Evolutionary conservation across 2,888 invertebrate species (phyloP).

Genomic region (Alentia gelatinosa): DNA sequence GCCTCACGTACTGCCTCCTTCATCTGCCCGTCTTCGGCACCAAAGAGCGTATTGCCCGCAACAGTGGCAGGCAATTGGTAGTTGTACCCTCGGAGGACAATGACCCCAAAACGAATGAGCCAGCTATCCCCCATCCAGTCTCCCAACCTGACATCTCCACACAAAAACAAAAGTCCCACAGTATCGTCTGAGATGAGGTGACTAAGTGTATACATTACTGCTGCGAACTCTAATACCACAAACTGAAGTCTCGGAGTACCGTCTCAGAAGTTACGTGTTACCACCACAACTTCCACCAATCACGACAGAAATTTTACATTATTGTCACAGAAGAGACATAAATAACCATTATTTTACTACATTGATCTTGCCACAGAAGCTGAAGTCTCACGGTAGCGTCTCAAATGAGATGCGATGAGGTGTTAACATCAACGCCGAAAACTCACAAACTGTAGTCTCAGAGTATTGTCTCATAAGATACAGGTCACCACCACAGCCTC

Average conservation of each 20-base stretch:
- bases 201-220: neutral
- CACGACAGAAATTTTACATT: neutral
- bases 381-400: too few relatives aligned
- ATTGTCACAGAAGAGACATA: too few relatives aligned
- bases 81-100: neutral
- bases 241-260: neutral
- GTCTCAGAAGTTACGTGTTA: neutral
- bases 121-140: neutral
- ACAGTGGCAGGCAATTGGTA: neutral
- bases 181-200: neutral
- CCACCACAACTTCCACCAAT: neutral
- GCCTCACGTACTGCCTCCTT: conserved; percentile 86
- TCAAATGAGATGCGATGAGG: too few relatives aligned
- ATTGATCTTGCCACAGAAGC: neutral
- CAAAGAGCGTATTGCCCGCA: neutral
- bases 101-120: neutral
- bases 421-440: too few relatives aligned
- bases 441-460: too few relatives aligned
- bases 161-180: neutral
- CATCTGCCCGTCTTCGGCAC: conserved; percentile 72
- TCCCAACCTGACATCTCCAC: neutral
- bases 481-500: too few relatives aligned
- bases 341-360: neutral
- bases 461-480: too few relatives aligned
- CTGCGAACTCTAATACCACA: neutral